Percentiles rank a stretch among this genome's conserved stretches.
These are phyloP conservation scores for Serripes groenlandicus DNA, from an alignment of 2,888 invertebrate species.

Conservation along the genomic window DNA sequence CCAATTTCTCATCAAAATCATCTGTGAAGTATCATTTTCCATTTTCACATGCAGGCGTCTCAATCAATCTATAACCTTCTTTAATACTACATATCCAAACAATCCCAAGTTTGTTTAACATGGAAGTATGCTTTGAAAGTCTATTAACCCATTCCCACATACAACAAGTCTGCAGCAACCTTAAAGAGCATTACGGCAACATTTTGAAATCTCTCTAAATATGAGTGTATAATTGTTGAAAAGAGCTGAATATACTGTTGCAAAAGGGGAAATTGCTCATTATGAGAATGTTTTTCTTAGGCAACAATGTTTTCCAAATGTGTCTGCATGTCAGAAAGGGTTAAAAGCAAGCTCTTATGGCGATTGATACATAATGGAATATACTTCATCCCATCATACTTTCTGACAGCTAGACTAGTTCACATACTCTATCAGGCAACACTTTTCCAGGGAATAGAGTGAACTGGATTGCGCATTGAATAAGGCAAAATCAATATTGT, in stretches of 20 bases:
- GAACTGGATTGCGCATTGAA: neutral
- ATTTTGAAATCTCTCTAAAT: no score
- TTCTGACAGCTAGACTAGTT: slow-evolving; percentile 6
- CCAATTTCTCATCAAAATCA: slow-evolving; percentile 33
- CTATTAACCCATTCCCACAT: slow-evolving; percentile 19
- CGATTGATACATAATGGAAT: slow-evolving; percentile 36
- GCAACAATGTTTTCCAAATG: no score
- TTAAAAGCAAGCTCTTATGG: slow-evolving; percentile 3
- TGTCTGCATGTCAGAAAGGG: no score
- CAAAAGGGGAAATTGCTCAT: no score
- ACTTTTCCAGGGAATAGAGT: slow-evolving; percentile 14
- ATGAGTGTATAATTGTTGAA: no score
- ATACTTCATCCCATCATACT: slow-evolving; percentile 27
- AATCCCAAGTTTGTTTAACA: slow-evolving; percentile 19
- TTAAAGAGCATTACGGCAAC: no score
- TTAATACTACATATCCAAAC: slow-evolving; percentile 3
- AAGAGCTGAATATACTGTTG: no score
- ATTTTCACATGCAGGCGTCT: slow-evolving; percentile 9
- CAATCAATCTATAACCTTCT: slow-evolving; percentile 11
- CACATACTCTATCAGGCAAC: slow-evolving; percentile 11
- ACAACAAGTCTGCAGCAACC: no score
- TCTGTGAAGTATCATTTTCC: slow-evolving; percentile 31
- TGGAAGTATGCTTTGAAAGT: slow-evolving; percentile 11
- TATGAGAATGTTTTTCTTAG: no score
- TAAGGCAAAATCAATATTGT: slow-evolving; percentile 18